A percentile compares a stretch with the other conserved stretches of the same genome.
Conservation (phyloP, 1,140 invertebrate species). For the Gyrodactylus salaris region DNA sequence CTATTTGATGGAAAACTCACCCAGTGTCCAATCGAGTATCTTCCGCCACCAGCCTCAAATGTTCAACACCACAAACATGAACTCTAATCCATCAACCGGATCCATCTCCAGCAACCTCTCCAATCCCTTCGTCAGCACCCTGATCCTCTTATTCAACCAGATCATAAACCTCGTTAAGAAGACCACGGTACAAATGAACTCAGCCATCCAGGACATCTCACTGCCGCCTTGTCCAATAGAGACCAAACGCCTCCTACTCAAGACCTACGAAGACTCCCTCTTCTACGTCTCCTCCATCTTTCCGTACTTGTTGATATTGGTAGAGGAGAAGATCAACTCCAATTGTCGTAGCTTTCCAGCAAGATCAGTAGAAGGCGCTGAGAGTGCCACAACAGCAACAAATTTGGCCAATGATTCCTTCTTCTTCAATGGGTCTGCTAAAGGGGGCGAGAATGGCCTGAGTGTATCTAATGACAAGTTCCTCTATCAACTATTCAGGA, state of each 20-base stretch:
- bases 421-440: no score
- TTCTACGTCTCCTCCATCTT: neutral
- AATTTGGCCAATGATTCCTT: no score
- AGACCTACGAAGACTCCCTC: neutral
- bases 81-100: neutral
- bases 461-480: no score
- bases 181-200: neutral
- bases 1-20: no score
- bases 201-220: neutral
- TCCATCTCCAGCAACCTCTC: neutral
- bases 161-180: neutral
- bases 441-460: no score
- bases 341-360: neutral
- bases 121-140: neutral
- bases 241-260: neutral
- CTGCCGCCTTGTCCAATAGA: neutral
- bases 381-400: no score
- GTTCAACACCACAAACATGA: neutral
- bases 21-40: no score
- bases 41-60: neutral
- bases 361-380: no score
- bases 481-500: no score
- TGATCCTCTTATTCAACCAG: neutral
- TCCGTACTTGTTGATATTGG: neutral
- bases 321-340: neutral